Evolutionary conservation across 2,888 invertebrate species (phyloP), one percentile per base, ranked within the genome.

Genomic region (Deilephila elpenor): DNA sequence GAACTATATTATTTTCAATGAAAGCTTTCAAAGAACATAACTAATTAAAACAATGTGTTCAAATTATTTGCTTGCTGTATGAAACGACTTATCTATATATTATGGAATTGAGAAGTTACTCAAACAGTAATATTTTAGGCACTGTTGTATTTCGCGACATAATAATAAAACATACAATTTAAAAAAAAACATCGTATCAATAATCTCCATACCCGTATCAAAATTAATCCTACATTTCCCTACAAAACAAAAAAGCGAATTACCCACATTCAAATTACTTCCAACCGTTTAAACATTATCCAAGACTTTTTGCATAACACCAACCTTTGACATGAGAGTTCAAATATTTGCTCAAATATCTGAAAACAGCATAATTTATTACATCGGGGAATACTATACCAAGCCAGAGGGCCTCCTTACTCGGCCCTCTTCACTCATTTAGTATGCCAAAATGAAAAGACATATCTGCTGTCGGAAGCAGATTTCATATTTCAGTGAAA

Each of bases 291-390:
- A 32, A 61, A 32, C 19, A 32, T 6, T 32, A n/a, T 56, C n/a
- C 56, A 56, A 1, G 60, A 62, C 20, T n/a, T 20, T 20, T 56
- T 56, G n/a, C 56, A 37, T n/a, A 20, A 44, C 4, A 37, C n/a
- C 64, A n/a, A 44, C 20, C 44, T 37, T 64, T 44, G 64, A 44
- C n/a, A 64, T 25, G 20, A 34, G 34, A 64, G 44, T 64, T 37
- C 64, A 64, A 64, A 64, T 64, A 64, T 64, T 64, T 44, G 64
- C 34, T 34, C n/a, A 14, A 37, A 37, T 37, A 8, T 37, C 37
- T 37, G 44, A 44, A 44, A 44, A 44, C 29, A 17, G 29, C 4
- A 14, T 8, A 60, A 64, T 56, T 56, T 56, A 56, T 64, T 64
- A 64, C 44, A 32, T 62, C 14, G 32, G 61, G 61, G 32, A 62